A percentile compares a stretch with the other conserved stretches of the same genome.
These are phyloP conservation scores for Ridgeia piscesae DNA, from an alignment of 1,140 invertebrate species.

Conservation along the genomic window DNA sequence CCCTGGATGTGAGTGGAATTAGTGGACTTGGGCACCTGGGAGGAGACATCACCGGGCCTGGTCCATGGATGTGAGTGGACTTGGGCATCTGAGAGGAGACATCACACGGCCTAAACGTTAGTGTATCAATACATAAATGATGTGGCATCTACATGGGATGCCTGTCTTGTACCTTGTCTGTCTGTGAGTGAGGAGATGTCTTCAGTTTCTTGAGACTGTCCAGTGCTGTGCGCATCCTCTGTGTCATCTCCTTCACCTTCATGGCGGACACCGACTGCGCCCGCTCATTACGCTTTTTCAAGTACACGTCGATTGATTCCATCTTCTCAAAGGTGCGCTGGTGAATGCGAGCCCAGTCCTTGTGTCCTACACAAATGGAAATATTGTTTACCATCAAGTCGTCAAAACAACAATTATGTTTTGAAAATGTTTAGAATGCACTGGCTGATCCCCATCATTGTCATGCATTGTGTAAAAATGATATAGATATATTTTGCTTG, in stretches of 20 bases:
- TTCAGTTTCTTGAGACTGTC: background rate
- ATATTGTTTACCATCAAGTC: background rate
- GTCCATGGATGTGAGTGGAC: no score
- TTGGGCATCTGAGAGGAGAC: no score
- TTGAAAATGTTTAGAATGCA: no score
- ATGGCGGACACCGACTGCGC: background rate
- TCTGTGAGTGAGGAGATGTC: background rate
- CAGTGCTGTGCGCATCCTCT: background rate
- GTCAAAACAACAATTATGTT: no score
- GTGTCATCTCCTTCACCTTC: background rate
- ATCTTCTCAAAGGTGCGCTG: background rate
- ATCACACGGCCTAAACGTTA: no score
- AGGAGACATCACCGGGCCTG: no score
- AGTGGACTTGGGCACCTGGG: no score
- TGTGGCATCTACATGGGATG: background rate
- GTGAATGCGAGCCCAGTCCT: conserved; percentile 1
- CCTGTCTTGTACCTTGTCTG: background rate
- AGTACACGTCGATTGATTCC: background rate
- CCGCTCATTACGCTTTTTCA: background rate
- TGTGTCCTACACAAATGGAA: background rate
- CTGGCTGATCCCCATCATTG: no score
- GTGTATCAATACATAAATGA: background rate
- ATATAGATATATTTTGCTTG: no score
- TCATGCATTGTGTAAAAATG: no score
- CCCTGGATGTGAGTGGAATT: no score